Evolutionary conservation across 2,797 vertebrate genomes (phyloP).

Genomic region (Enoplosus armatus): DNA sequence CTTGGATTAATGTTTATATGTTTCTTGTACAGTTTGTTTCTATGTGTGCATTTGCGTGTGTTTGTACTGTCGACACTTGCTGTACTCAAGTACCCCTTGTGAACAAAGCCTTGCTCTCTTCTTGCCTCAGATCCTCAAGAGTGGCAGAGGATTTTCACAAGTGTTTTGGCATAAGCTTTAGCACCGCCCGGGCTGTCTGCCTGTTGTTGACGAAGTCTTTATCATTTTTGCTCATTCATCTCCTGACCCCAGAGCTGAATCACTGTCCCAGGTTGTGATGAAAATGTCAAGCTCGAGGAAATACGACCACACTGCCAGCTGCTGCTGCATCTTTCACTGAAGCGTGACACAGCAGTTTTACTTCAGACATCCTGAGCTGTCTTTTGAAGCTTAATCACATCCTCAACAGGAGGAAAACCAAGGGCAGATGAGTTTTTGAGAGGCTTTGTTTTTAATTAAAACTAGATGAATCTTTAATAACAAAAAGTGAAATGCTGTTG

Average conservation of each 20-base stretch:
- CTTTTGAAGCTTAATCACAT: conserved; percentile 25
- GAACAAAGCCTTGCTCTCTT: conserved; percentile 8
- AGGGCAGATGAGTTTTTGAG: background rate
- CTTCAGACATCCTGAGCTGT: conserved; percentile 20
- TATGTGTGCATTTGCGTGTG: conserved; percentile 12
- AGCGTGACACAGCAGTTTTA: conserved; percentile 40
- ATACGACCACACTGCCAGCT: conserved; percentile 34
- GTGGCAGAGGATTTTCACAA: conserved; percentile 19
- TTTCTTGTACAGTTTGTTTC: background rate
- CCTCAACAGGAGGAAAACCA: conserved; percentile 21
- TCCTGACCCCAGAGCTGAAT: conserved; percentile 44
- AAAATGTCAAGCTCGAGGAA: conserved; percentile 57
- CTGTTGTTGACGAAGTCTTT: conserved; percentile 15
- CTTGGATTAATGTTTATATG: conserved; percentile 1
- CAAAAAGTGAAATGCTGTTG: conserved; percentile 19
- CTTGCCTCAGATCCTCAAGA: conserved; percentile 2
- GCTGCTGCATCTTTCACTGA: conserved; percentile 25
- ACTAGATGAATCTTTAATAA: conserved; percentile 45
- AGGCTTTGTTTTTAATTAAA: conserved; percentile 41
- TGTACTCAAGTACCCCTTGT: conserved; percentile 9
- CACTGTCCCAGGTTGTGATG: conserved; percentile 42
- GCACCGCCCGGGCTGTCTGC: conserved; percentile 10
- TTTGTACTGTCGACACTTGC: background rate
- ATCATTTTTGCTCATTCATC: conserved; percentile 29
- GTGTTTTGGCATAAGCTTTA: background rate